Percentiles rank a stretch among this genome's conserved stretches.
Evolutionary conservation across 2,888 invertebrate genomes (phyloP).

Genomic region (Drosophila demipolita): DNA sequence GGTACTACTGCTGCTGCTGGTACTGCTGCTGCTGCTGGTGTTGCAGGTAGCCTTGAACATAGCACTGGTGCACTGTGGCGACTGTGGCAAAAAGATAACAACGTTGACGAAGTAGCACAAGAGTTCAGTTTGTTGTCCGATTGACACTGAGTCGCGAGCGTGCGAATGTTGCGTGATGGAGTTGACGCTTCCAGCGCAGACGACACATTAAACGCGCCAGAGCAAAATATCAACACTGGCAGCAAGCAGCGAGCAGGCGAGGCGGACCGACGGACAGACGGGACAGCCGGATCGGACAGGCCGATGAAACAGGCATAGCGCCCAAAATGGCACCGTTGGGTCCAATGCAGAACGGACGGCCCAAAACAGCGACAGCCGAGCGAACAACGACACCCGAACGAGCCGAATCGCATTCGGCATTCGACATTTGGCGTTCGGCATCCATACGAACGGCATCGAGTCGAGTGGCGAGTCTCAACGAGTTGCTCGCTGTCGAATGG

Average conservation of each 20-base stretch:
- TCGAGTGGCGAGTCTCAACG: slow-evolving; percentile 57
- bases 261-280: slow-evolving; percentile 11
- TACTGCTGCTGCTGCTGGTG: slow-evolving; percentile 11
- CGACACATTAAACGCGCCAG: slow-evolving; percentile 77
- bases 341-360: slow-evolving; percentile 26
- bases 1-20: slow-evolving; percentile 9
- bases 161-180: slow-evolving; percentile 64
- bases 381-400: not conserved
- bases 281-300: slow-evolving; percentile 21
- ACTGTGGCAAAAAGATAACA: slow-evolving; percentile 24
- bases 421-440: slow-evolving; percentile 5
- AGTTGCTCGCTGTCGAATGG: slow-evolving; percentile 42
- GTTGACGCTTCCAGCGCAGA: slow-evolving; percentile 77
- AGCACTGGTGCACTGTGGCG: slow-evolving; percentile 13
- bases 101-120: slow-evolving; percentile 32
- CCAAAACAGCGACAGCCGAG: slow-evolving; percentile 16
- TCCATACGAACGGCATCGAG: slow-evolving; percentile 37
- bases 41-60: slow-evolving; percentile 56
- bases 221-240: slow-evolving; percentile 75
- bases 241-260: slow-evolving; percentile 42
- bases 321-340: slow-evolving; percentile 41
- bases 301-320: slow-evolving; percentile 28
- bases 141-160: slow-evolving; percentile 57
- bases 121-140: slow-evolving; percentile 39
- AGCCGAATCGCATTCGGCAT: slow-evolving; percentile 20